A percentile compares a stretch with the other conserved stretches of the same genome.
Evolutionary conservation across 2,797 vertebrate species (phyloP).

Genomic region (Tapera naevia): DNA sequence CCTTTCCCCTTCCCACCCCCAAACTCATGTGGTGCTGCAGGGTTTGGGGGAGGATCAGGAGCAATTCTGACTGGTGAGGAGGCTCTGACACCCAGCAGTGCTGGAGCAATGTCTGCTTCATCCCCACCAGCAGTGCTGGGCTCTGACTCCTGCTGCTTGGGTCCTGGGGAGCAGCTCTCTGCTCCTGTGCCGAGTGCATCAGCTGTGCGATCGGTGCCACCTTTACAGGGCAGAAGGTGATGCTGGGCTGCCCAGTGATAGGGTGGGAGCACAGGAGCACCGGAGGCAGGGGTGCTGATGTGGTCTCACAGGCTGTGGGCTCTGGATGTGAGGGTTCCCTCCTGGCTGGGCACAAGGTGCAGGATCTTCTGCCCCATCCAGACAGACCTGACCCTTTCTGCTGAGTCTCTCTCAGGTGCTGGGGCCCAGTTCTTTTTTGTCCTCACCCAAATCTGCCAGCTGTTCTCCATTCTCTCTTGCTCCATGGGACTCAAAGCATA

Average conservation of each 20-base stretch:
- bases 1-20: background rate
- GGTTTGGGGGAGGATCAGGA: background rate
- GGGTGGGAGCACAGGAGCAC: background rate
- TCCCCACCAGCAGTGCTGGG: background rate
- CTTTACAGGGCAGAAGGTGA: background rate
- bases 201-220: background rate
- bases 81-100: background rate
- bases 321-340: background rate
- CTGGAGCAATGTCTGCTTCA: fast-evolving
- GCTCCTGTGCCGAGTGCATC: fast-evolving
- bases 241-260: background rate
- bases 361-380: background rate
- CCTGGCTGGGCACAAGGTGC: background rate
- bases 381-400: background rate
- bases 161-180: background rate
- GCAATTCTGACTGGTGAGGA: background rate
- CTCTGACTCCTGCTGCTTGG: background rate
- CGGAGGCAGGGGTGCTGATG: background rate
- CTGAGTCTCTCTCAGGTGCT: background rate
- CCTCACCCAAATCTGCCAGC: background rate
- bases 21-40: background rate
- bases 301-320: background rate
- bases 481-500: background rate
- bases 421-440: background rate
- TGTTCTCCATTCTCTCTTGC: background rate